Conservation (phyloP, 2,888 invertebrate genomes). For the Diploptera punctata region DNA sequence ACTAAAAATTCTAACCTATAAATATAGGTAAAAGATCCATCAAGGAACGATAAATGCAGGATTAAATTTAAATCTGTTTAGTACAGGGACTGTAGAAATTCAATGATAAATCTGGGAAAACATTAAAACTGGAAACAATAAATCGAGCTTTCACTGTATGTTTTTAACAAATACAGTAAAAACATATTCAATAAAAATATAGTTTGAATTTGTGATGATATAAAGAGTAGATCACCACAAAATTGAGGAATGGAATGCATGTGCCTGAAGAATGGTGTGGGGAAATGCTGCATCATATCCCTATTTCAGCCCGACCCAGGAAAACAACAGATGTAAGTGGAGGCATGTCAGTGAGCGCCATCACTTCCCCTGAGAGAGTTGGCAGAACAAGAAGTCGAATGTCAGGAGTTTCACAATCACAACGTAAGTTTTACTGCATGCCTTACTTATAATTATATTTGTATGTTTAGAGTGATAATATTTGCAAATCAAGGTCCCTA, state of each 20-base stretch:
- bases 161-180: too few species aligned
- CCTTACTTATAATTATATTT: too few species aligned
- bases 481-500: too few species aligned
- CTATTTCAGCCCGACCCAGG: conserved; percentile 46
- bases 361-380: conserved; percentile 67
- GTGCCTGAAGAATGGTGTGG: not conserved
- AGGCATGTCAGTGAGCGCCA: conserved; percentile 38
- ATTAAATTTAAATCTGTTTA: too few species aligned
- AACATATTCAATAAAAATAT: not conserved
- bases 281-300: not conserved
- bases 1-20: too few species aligned
- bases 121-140: too few species aligned
- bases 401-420: conserved; percentile 87
- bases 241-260: not conserved
- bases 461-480: too few species aligned
- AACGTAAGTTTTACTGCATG: conserved; percentile 70
- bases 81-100: too few species aligned
- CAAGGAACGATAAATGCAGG: too few species aligned
- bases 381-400: conserved; percentile 67
- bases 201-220: not conserved
- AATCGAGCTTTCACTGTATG: too few species aligned
- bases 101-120: too few species aligned
- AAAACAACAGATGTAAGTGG: conserved; percentile 41
- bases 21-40: too few species aligned
- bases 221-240: not conserved